A percentile compares a stretch with the other conserved stretches of the same genome.
Evolutionary conservation across 2,888 invertebrate species (phyloP).

Genomic region (Biston betularia): DNA sequence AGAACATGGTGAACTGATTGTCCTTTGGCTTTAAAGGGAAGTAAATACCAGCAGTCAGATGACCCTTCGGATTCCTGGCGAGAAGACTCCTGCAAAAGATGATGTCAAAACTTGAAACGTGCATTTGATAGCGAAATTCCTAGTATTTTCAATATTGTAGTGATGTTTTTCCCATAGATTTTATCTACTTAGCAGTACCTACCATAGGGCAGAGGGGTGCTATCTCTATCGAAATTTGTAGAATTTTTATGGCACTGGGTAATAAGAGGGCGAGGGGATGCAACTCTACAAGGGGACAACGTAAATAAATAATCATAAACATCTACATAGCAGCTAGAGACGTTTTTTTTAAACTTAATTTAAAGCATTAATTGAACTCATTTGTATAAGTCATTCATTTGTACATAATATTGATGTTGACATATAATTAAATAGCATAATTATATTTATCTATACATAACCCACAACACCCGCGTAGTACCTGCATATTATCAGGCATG

Average conservation of each 20-base stretch:
- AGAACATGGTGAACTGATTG: conserved; percentile 92
- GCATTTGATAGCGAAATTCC: neutral
- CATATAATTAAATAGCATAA: too few species aligned
- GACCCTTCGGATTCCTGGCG: conserved; percentile 93
- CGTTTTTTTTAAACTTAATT: neutral
- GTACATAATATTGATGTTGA: too few species aligned
- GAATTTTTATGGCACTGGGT: conserved; percentile 6
- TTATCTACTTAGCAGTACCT: neutral
- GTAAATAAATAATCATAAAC: neutral
- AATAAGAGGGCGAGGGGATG: conserved; percentile 10
- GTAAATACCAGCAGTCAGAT: conserved; percentile 93
- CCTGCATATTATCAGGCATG: too few species aligned
- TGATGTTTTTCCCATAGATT: neutral
- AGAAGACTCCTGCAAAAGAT: conserved; percentile 89
- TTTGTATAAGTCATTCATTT: too few species aligned
- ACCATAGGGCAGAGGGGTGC: neutral
- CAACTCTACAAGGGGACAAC: neutral
- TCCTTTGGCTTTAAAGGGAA: conserved; percentile 90
- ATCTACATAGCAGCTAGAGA: neutral
- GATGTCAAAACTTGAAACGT: neutral
- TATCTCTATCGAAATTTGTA: neutral
- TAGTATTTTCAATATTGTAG: neutral
- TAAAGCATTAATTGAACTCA: too few species aligned
- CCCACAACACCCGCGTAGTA: too few species aligned
- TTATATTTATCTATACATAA: too few species aligned